Evolutionary conservation across 1,140 invertebrate species (phyloP).

Genomic region (Ceratosolen fusciceps): DNA sequence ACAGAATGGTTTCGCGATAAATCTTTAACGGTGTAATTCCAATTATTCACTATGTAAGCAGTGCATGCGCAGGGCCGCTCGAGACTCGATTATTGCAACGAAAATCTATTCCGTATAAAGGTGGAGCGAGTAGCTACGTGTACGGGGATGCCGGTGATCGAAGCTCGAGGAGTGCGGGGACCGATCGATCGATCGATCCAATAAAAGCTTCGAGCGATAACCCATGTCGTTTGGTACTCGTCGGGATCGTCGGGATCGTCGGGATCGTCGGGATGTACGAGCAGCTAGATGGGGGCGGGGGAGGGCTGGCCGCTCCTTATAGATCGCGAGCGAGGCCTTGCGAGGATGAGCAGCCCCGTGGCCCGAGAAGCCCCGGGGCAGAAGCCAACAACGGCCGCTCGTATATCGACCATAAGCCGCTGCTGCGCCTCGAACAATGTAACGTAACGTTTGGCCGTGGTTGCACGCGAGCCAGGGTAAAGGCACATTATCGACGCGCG

Average conservation of each 20-base stretch:
- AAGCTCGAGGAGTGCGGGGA: no score
- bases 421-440: conserved; percentile 24
- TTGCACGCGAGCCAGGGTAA: conserved; percentile 33
- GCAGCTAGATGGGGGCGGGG: no score
- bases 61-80: background rate
- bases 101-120: background rate
- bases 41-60: background rate
- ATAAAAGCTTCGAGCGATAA: no score
- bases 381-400: no score
- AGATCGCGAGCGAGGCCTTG: no score
- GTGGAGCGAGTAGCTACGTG: no score
- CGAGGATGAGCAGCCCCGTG: background rate
- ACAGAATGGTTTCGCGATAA: background rate
- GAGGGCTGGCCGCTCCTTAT: no score
- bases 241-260: no score
- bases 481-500: conserved; percentile 32
- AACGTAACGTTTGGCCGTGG: background rate
- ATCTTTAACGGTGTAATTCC: conserved; percentile 12
- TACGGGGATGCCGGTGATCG: no score
- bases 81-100: background rate
- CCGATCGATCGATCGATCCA: no score
- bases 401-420: background rate
- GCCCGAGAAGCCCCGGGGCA: background rate
- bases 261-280: no score
- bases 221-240: no score